phyloP scores from a whole-genome alignment of 2,113 vertebrate genomes.

The Otis tarda region DNA sequence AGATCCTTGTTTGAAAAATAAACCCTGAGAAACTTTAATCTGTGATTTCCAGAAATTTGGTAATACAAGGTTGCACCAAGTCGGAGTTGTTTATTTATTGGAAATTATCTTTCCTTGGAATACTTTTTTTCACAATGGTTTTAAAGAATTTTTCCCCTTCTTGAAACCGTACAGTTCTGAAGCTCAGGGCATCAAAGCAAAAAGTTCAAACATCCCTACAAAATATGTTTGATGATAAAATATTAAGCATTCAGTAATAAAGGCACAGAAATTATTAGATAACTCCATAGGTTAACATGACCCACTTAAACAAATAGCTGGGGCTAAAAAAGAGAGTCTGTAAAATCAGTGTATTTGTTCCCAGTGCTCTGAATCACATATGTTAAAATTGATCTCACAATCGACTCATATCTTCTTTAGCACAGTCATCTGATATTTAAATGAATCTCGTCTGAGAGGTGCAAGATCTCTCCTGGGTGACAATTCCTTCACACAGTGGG shows the following conservation, averaged over 20 bases:
- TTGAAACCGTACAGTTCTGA: constrained; percentile 53
- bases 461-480: constrained; percentile 17
- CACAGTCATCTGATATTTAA: constrained; percentile 52
- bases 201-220: constrained; percentile 67
- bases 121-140: constrained; percentile 26
- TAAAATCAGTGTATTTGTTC: constrained; percentile 49
- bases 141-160: constrained; percentile 1
- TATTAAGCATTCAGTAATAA: constrained; percentile 64
- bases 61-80: not conserved
- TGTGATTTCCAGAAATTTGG: not conserved
- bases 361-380: constrained; percentile 25
- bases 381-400: constrained; percentile 50
- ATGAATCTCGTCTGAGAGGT: constrained; percentile 27
- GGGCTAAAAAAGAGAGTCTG: constrained; percentile 45
- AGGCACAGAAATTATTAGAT: constrained; percentile 62
- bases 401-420: constrained; percentile 35
- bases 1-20: not conserved
- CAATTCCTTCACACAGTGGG: not conserved
- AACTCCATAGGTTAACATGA: constrained; percentile 66
- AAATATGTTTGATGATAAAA: constrained; percentile 74
- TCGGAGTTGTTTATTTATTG: not conserved
- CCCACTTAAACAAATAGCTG: constrained; percentile 63
- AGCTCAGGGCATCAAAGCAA: constrained; percentile 66
- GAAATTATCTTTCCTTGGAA: not conserved
- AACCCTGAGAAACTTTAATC: not conserved